Conservation (phyloP, 2,888 invertebrate species). For the Drosophila austrosaltans region DNA sequence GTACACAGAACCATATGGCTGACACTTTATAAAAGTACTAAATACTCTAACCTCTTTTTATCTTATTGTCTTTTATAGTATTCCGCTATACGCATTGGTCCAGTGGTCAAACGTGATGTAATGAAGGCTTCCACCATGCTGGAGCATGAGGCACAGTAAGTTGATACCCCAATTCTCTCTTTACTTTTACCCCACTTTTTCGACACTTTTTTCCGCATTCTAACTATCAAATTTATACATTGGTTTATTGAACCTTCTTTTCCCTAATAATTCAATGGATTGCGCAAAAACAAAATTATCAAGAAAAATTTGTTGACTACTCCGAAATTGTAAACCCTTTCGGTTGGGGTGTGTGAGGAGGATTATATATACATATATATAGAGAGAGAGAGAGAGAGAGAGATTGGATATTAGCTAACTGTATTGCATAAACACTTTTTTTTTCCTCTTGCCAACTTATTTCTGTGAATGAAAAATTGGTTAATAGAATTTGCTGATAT, state of each 20-base stretch:
- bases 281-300: conserved; percentile 7
- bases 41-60: background rate
- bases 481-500: background rate
- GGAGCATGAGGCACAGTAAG: conserved; percentile 97
- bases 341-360: background rate
- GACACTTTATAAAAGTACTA: conserved; percentile 21
- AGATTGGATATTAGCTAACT: conserved; percentile 19
- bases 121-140: conserved; percentile 99
- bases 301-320: conserved; percentile 20
- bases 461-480: conserved; percentile 16
- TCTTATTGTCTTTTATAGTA: conserved; percentile 87
- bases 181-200: background rate
- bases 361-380: too few relatives aligned
- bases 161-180: conserved; percentile 62
- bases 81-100: conserved; percentile 98
- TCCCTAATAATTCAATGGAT: conserved; percentile 20
- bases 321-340: conserved; percentile 34
- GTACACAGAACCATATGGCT: conserved; percentile 25
- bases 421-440: conserved; percentile 19
- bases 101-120: conserved; percentile 99
- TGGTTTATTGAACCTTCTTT: conserved; percentile 49
- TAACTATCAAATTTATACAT: conserved; percentile 43
- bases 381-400: background rate
- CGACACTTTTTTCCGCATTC: conserved; percentile 19
- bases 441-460: background rate